Conservation (phyloP, 2,888 invertebrate genomes). For the Pseudococcus longispinus region DNA sequence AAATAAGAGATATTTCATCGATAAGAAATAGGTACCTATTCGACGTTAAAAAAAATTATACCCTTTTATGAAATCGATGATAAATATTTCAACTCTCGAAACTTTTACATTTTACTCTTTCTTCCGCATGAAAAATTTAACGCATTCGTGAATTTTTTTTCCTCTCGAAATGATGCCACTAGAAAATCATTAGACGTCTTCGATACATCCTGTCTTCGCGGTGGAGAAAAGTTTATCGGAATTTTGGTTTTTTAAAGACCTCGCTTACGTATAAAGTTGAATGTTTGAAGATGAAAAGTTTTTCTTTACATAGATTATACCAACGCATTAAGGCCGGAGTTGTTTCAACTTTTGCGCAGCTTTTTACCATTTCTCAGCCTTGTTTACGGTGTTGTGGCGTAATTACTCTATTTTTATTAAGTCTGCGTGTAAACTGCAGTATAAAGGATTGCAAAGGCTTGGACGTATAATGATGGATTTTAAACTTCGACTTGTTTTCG, state of each 20-base stretch:
- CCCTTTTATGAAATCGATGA: background rate
- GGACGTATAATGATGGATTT: background rate
- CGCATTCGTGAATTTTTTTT: background rate
- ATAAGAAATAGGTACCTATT: background rate
- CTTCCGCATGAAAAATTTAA: background rate
- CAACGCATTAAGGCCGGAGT: background rate
- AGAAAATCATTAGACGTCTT: background rate
- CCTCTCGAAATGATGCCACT: background rate
- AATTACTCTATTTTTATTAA: background rate
- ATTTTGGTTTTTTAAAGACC: background rate
- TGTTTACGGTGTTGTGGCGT: background rate
- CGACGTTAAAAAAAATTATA: background rate
- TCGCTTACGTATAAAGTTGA: background rate
- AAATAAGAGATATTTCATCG: background rate
- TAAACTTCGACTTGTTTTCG: background rate
- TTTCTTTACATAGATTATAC: background rate
- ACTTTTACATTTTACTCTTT: background rate
- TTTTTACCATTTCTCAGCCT: background rate
- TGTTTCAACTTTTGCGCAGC: conserved; percentile 6
- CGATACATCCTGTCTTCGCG: background rate
- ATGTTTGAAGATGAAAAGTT: background rate
- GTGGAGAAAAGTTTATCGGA: background rate
- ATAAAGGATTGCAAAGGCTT: background rate
- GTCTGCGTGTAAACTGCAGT: background rate
- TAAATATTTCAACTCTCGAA: background rate